A percentile compares a stretch with the other conserved stretches of the same genome.
phyloP scores from a whole-genome alignment of 2,797 vertebrate genomes.

The Cossypha niveicapilla region DNA sequence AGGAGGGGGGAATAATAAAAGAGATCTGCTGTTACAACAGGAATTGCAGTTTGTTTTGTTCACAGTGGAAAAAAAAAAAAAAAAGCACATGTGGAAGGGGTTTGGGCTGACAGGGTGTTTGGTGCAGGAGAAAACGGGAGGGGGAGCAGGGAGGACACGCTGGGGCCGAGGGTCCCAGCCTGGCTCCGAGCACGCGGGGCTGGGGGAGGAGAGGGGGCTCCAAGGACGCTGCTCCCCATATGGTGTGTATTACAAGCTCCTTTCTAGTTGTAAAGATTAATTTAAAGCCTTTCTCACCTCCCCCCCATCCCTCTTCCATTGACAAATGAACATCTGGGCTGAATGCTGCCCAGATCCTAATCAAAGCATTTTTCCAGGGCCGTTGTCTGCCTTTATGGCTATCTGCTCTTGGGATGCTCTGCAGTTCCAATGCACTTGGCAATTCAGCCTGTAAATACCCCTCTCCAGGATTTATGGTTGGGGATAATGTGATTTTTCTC shows the following conservation, averaged over 20 bases:
- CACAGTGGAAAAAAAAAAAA: not conserved
- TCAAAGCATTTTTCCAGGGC: conserved; percentile 53
- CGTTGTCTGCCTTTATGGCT: conserved; percentile 50
- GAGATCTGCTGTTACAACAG: not conserved
- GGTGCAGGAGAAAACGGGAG: not conserved
- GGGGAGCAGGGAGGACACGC: not conserved
- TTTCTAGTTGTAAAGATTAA: conserved; percentile 69
- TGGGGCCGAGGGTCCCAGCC: not conserved
- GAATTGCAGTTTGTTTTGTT: conserved; percentile 17
- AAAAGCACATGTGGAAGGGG: conserved; percentile 3
- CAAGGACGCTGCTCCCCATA: conserved; percentile 43
- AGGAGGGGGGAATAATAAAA: not conserved
- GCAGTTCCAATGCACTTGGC: conserved; percentile 25
- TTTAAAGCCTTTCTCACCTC: conserved; percentile 59
- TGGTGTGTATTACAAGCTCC: conserved; percentile 60
- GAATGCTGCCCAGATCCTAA: conserved; percentile 54
- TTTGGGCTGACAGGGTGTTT: not conserved
- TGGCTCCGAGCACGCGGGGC: not conserved
- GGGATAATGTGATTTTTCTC: conserved; percentile 1
- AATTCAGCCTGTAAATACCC: conserved; percentile 26
- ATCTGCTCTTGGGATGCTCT: not conserved
- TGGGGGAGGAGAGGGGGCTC: not conserved
- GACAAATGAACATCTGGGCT: conserved; percentile 66
- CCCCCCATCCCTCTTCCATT: conserved; percentile 41
- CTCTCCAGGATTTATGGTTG: conserved; percentile 13